Base-by-base conservation (phyloP, 1,140 invertebrate species). In the Drosophila ercepeae region DNA sequence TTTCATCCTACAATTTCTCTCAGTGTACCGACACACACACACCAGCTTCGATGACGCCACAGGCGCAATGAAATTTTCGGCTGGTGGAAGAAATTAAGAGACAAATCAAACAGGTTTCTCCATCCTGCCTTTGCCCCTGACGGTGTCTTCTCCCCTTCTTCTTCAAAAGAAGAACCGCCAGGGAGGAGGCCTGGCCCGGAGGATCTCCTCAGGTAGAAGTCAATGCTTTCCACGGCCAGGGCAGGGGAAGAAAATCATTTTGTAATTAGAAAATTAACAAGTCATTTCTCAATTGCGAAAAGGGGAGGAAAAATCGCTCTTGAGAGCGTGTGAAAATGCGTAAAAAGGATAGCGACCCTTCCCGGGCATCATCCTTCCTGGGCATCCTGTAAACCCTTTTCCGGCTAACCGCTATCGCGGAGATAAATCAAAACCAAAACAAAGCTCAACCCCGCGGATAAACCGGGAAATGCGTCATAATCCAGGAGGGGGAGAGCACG, bases 191-290 rank as follows among this genome's bases (percentile, higher is more conserved):
- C 19, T 42, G 8, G 16, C 3, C 1, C 14, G 48, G 60, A 49
- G 18, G n/a, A 25, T 19, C 14, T 49, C 74, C 14, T 49, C 74
- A 69, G 75, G 74, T 71, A 72, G 57, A 44, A 59, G 44, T n/a
- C 16, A 45, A 34, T 44, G 53, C 59, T 71, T 13, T 52, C 61
- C 54, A 29, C 41, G 23, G 21, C 50, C n/a, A n/a, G n/a, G 16
- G 16, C 25, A n/a, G n/a, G n/a, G 42, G 21, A 14, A 41, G 49
- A 60, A 70, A 82, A 74, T 82, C 78, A 82, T 69, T 82, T 78
- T 51, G 78, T 83, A 82, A 82, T 82, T 83, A 63, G 53, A 78
- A 82, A 82, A 83, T 83, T 74, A 74, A 82, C 78, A 82, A 82
- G 78, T 82, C 78, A 82, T 83, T 83, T 55, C 67, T 34, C 52